phyloP scores from a whole-genome alignment of 1,140 invertebrate species.

The Vanessa atalanta region DNA sequence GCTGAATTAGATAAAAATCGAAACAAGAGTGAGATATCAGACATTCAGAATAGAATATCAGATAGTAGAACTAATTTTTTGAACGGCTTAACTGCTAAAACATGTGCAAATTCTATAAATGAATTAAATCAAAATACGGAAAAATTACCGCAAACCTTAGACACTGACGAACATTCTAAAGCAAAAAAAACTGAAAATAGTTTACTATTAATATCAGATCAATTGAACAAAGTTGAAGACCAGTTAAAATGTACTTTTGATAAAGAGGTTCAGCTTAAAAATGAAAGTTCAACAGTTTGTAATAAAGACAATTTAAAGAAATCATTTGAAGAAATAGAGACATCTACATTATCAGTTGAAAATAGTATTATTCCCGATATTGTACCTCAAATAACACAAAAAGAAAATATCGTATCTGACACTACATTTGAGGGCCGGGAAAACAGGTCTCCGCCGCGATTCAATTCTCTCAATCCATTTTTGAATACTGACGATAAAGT shows the following conservation, averaged over 20 bases:
- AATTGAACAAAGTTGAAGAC: constrained; percentile 76
- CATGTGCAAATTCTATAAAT: constrained; percentile 45
- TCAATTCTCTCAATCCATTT: constrained; percentile 68
- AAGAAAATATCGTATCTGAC: constrained; percentile 51
- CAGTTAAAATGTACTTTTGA: constrained; percentile 75
- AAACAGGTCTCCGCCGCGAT: constrained; percentile 37
- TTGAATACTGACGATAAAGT: constrained; percentile 65
- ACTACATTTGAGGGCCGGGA: constrained; percentile 31
- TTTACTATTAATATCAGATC: constrained; percentile 76
- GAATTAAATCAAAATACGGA: constrained; percentile 40
- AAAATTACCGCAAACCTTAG: constrained; percentile 38
- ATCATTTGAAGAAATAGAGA: constrained; percentile 50
- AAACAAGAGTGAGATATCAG: constrained; percentile 64
- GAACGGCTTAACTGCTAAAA: constrained; percentile 61
- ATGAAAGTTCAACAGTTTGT: constrained; percentile 57
- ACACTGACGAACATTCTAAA: constrained; percentile 48
- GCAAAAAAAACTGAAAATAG: constrained; percentile 77
- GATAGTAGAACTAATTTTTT: constrained; percentile 67
- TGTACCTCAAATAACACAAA: constrained; percentile 50
- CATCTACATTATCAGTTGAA: constrained; percentile 46
- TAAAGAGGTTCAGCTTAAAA: constrained; percentile 66
- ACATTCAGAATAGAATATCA: constrained; percentile 63
- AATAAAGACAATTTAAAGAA: constrained; percentile 47
- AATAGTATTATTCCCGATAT: constrained; percentile 52
- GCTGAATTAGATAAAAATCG: constrained; percentile 78